Evolutionary conservation across 2,113 vertebrate genomes (phyloP), one percentile per base, ranked within the genome.

Genomic region (Chascanopsetta lugubris): DNA sequence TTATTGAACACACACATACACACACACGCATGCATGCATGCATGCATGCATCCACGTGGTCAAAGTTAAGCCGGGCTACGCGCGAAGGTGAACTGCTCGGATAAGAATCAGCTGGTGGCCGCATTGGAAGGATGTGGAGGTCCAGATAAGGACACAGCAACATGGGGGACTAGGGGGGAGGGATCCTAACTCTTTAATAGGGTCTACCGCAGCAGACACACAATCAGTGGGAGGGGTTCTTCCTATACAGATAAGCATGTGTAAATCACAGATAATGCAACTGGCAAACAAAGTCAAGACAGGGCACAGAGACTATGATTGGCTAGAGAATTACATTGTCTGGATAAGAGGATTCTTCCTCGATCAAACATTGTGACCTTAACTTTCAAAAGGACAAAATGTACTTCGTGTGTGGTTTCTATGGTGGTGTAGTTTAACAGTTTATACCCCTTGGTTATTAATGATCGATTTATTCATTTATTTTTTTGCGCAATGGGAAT

Each of bases 71-170:
- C 46, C 27, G 1, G 13, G 6, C 17, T 51, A 15, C 50, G 34
- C 49, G 64, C 82, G 81, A 85, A 88, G 80, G 77, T 83, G 80
- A 85, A 59, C 47, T 27, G 59, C 0, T 59, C 5, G 1, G 72
- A 89, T 84, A 73, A 77, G 4, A 25, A 84, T 84, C 84, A 63
- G 68, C 74, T 66, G 67, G 26, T 69, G 72, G 72, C 62, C 79
- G 65, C 43, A 77, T n/a, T 66, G 48, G 43, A 71, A 25, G 34
- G 54, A 22, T 57, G 8, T 1, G 65, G 30, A 51, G 53, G 66
- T 80, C 34, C 62, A 68, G 86, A 88, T 88, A 88, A 83, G 75
- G 27, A 77, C 8, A 49, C 6, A 8, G 59, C 59, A 59, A 8
- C 3, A 17, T 10, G 26, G 2, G 40, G 18, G 42, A 49, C 64